Percentiles rank a stretch among this genome's conserved stretches.
Evolutionary conservation across 1,140 invertebrate species (phyloP).

Genomic region (Carposina sasakii): DNA sequence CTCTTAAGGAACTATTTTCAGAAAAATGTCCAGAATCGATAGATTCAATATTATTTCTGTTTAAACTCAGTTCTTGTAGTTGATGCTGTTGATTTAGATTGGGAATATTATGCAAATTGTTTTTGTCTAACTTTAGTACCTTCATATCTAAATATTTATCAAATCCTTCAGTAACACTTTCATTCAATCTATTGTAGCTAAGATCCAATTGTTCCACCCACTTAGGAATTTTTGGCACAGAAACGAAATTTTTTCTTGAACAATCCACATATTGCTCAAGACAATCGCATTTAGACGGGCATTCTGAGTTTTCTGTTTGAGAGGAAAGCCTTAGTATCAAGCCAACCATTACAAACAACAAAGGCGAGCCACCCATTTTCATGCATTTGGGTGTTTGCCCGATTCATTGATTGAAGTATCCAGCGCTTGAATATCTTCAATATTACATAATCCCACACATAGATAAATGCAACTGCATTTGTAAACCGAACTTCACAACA

Average conservation of each 20-base stretch:
- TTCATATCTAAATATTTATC: slow-evolving; percentile 51
- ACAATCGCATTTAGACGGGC: slow-evolving; percentile 75
- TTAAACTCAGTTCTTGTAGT: slow-evolving; percentile 70
- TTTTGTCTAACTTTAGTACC: slow-evolving; percentile 73
- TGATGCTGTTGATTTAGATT: slow-evolving; percentile 59
- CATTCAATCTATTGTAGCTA: slow-evolving; percentile 54
- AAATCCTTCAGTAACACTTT: slow-evolving; percentile 48
- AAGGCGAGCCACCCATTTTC: slow-evolving; percentile 64
- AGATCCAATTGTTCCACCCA: slow-evolving; percentile 77
- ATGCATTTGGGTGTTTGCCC: slow-evolving; percentile 52
- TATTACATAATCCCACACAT: slow-evolving; percentile 57
- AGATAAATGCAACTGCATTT: too few species aligned
- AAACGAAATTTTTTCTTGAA: slow-evolving; percentile 73
- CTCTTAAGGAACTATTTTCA: slow-evolving; percentile 67
- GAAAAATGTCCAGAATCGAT: slow-evolving; percentile 76
- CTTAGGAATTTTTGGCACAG: slow-evolving; percentile 74
- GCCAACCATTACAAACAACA: slow-evolving; percentile 48
- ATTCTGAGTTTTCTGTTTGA: slow-evolving; percentile 64
- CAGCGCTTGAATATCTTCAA: too few species aligned
- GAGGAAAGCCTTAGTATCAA: slow-evolving; percentile 45
- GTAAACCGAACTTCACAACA: slow-evolving; percentile 29
- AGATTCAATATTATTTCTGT: slow-evolving; percentile 77
- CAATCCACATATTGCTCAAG: slow-evolving; percentile 75
- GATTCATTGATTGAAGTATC: slow-evolving; percentile 49
- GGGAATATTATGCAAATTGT: slow-evolving; percentile 62